Evolutionary conservation across 2,113 vertebrate genomes (phyloP), one percentile per base, ranked within the genome.

Genomic region (Oncorhynchus clarkii): DNA sequence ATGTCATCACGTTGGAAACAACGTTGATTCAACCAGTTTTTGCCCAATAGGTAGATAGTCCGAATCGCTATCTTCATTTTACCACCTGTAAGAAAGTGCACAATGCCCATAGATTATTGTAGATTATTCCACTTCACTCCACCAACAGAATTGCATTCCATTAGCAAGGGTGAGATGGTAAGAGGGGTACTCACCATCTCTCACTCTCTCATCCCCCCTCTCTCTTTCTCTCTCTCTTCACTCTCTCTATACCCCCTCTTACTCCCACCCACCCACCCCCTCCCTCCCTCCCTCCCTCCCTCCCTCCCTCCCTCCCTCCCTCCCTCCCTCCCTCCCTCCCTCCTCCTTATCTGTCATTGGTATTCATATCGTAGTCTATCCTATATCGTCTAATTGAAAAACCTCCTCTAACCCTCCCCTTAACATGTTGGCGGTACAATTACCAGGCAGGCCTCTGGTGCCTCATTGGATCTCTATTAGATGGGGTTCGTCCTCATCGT

Each of bases 381-480:
- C 51, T 92, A 94, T 94, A 94, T 91, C 87, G 89, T 89, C 95
- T 97, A 97, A 97, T 97, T 97, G 97, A 97, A 96, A 94, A 90
- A 93, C 74, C 81, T 93, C 90, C 92, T 92, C 93, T 93, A 88
- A 89, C 87, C 59, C 18, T 62, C 18, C 6, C 39, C 39, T 45
- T 34, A 62, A 22, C 59, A 22, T 18, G 67, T 70, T 70, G 95
- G 89, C 92, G 94, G 94, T 95, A 96, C 95, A 95, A 95, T 96
- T 97, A 96, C 93, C 92, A 93, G 86, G 91, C 95, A 95, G 94
- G 94, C 95, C 96, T 97, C 97, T 93, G 92, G 96, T 96, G 96
- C 95, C 96, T 97, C 95, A 94, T 96, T 95, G 95, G 94, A 94
- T 96, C 96, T 98, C 95, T 97, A 96, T 98, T 98, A 98, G 96